Conservation (phyloP, 37 sponge, comb jelly and placozoan genomes). For the Agelas oroides region DNA sequence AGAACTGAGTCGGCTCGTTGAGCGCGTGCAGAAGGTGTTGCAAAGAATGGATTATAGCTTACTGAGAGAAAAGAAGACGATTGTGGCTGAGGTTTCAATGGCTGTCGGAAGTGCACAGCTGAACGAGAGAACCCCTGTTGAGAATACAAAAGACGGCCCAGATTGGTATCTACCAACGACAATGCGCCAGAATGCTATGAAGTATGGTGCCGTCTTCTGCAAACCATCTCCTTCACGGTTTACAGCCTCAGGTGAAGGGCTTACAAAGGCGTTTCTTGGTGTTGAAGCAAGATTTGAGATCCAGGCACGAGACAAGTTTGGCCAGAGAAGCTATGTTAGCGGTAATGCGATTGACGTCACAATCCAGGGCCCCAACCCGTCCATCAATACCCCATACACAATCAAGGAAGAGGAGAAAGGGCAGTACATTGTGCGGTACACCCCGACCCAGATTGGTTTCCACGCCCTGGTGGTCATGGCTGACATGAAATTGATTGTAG, state of each 20-base stretch:
- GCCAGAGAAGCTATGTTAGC: constrained; percentile 28
- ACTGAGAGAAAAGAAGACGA: constrained; percentile 9
- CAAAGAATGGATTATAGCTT: constrained; percentile 1
- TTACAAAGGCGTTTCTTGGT: constrained; percentile 47
- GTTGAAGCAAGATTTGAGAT: constrained; percentile 36
- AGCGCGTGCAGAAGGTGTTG: constrained; percentile 12
- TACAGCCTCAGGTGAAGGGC: constrained; percentile 41
- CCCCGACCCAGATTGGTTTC: constrained; percentile 27
- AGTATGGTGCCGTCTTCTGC: constrained; percentile 48
- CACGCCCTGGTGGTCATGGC: constrained; percentile 25
- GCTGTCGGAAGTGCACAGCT: constrained; percentile 20
- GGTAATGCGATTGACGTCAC: constrained; percentile 14
- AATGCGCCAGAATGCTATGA: constrained; percentile 10
- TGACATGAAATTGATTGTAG: neutral
- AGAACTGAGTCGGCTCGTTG: neutral
- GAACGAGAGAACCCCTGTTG: constrained; percentile 19
- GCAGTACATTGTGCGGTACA: constrained; percentile 24
- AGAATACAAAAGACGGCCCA: constrained; percentile 40
- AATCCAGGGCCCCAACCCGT: constrained; percentile 12
- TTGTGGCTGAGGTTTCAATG: neutral
- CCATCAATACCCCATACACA: no score
- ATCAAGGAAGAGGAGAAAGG: neutral
- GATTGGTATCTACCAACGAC: constrained; percentile 13
- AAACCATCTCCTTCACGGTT: constrained; percentile 45
- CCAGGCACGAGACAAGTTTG: constrained; percentile 42